Evolutionary conservation across 2,888 invertebrate species (phyloP).

Genomic region (Saturnia japonica): DNA sequence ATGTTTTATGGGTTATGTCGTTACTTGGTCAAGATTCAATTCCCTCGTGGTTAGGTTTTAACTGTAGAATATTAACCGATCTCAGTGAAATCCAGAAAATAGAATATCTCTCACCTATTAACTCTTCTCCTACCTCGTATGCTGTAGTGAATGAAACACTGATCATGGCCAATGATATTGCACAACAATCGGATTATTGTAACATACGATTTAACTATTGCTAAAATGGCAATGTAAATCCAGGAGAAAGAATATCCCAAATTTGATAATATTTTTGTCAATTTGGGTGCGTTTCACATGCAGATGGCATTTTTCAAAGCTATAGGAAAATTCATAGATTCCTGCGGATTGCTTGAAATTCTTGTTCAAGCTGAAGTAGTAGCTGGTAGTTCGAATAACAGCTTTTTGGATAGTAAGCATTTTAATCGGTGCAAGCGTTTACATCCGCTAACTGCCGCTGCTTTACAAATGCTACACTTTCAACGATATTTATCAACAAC

Average conservation of each 20-base stretch:
- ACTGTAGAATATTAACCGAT: too few relatives aligned
- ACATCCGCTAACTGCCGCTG: slow-evolving; percentile 39
- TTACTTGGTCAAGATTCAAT: too few relatives aligned
- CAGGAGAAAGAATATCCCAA: slow-evolving; percentile 30
- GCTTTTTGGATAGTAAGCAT: slow-evolving; percentile 47
- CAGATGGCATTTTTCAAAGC: slow-evolving; percentile 47
- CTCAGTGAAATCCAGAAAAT: too few relatives aligned
- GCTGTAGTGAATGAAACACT: too few relatives aligned
- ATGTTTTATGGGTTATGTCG: too few relatives aligned
- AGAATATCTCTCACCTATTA: too few relatives aligned
- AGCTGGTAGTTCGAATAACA: slow-evolving; percentile 42
- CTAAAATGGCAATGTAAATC: slow-evolving; percentile 41
- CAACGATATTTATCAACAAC: slow-evolving; percentile 37
- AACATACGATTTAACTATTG: slow-evolving; percentile 48
- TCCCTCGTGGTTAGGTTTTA: too few relatives aligned
- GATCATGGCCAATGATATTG: too few relatives aligned
- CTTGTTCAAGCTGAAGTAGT: slow-evolving; percentile 42
- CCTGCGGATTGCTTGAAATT: slow-evolving; percentile 41
- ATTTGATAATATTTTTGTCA: slow-evolving; percentile 41
- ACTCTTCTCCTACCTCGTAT: too few relatives aligned
- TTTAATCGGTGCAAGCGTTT: slow-evolving; percentile 50
- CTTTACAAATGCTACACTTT: slow-evolving; percentile 43
- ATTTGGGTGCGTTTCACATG: slow-evolving; percentile 43
- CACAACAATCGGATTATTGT: slow-evolving; percentile 36
- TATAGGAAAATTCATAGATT: slow-evolving; percentile 46